phyloP scores from a whole-genome alignment of 2,888 invertebrate genomes.

The Magallana nippona region DNA sequence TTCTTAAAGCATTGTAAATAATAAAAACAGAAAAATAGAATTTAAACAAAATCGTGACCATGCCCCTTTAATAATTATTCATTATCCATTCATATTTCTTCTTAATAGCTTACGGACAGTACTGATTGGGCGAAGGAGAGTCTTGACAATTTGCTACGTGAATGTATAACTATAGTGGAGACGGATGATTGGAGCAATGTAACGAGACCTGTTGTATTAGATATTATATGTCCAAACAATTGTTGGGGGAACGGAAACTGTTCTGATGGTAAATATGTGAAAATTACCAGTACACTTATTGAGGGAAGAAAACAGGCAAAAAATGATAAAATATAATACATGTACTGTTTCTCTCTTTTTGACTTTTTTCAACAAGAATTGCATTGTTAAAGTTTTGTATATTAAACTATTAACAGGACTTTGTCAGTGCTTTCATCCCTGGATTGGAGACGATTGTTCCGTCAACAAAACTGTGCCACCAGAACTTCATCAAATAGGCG shows the following conservation, averaged over 20 bases:
- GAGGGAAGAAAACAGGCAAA: no score
- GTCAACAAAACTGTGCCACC: constrained; percentile 57
- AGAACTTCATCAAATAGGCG: constrained; percentile 36
- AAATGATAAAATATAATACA: no score
- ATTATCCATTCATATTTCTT: no score
- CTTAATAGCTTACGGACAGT: constrained; percentile 62
- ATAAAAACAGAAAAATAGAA: no score
- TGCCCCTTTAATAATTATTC: no score
- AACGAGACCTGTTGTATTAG: constrained; percentile 51
- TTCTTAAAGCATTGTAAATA: no score
- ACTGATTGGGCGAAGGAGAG: constrained; percentile 56
- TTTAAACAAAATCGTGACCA: no score
- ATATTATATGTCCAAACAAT: constrained; percentile 59
- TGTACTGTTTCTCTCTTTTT: no score
- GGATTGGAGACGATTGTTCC: constrained; percentile 65
- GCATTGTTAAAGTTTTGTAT: no score
- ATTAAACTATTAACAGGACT: constrained; percentile 59
- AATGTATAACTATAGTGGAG: constrained; percentile 55
- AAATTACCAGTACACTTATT: no score
- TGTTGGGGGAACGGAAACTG: constrained; percentile 65
- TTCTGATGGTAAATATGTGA: constrained; percentile 55
- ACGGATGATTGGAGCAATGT: constrained; percentile 56
- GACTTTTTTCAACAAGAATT: no score
- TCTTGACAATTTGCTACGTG: constrained; percentile 53
- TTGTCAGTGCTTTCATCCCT: constrained; percentile 62